Evolutionary conservation across 2,797 vertebrate genomes (phyloP).

Genomic region (Podargus strigoides): DNA sequence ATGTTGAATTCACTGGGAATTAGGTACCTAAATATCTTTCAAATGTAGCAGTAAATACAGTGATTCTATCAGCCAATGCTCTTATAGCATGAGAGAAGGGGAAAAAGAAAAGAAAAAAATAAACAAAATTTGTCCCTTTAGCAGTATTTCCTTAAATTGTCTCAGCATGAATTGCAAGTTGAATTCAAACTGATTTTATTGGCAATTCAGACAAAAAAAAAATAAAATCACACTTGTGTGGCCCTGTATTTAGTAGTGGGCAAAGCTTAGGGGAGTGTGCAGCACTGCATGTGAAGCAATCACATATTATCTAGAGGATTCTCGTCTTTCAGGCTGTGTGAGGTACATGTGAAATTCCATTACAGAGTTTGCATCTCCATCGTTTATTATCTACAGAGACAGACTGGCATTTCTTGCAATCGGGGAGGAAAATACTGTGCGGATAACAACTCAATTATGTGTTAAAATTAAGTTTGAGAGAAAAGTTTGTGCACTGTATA

Average conservation of each 20-base stretch:
- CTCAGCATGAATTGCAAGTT: neutral
- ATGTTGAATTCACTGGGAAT: neutral
- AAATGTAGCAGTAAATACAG: neutral
- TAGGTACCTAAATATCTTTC: neutral
- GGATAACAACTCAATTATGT: constrained; percentile 47
- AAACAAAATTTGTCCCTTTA: neutral
- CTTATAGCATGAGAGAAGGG: neutral
- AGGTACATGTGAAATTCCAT: constrained; percentile 30
- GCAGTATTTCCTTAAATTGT: neutral
- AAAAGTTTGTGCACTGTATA: neutral
- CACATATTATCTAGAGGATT: neutral
- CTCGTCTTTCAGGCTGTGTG: neutral
- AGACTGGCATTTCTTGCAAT: constrained; percentile 28
- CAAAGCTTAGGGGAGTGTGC: neutral
- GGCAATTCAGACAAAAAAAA: neutral
- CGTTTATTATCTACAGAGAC: constrained; percentile 32
- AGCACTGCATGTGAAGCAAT: neutral
- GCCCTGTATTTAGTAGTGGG: neutral
- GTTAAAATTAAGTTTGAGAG: neutral
- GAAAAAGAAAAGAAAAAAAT: accelerated
- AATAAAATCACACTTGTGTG: neutral
- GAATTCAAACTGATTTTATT: neutral
- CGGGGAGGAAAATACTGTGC: neutral
- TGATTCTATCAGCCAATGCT: neutral
- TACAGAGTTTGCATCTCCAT: constrained; percentile 30